A percentile compares a stretch with the other conserved stretches of the same genome.
These are phyloP conservation scores for Nymphalis urticae DNA, from an alignment of 2,888 invertebrate species.

Conservation along the genomic window DNA sequence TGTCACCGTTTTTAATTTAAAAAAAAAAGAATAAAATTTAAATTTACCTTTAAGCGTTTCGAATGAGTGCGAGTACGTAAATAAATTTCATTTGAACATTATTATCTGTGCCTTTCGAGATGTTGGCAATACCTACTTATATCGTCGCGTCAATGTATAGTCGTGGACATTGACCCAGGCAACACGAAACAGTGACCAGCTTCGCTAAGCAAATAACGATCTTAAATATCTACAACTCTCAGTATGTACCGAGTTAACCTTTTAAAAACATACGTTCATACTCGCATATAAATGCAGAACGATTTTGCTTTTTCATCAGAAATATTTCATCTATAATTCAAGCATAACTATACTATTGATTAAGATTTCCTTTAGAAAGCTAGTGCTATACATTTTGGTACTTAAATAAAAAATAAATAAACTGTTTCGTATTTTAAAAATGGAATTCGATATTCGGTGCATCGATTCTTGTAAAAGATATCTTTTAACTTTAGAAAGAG, in stretches of 20 bases:
- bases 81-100: neutral
- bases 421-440: neutral
- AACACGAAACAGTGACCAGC: slow-evolving; percentile 10
- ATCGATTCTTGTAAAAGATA: neutral
- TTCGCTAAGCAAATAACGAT: slow-evolving; percentile 10
- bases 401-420: neutral
- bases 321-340: neutral
- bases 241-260: neutral
- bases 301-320: neutral
- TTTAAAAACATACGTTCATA: neutral
- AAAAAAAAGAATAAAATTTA: too few relatives aligned
- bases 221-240: neutral
- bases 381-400: neutral
- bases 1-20: too few relatives aligned
- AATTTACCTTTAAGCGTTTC: neutral
- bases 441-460: neutral
- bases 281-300: neutral
- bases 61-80: neutral
- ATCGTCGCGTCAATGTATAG: slow-evolving; percentile 4
- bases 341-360: too few relatives aligned
- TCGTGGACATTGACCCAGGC: slow-evolving; percentile 7
- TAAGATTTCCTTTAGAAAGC: too few relatives aligned
- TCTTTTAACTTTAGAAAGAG: slow-evolving; percentile 1
- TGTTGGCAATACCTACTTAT: slow-evolving; percentile 2
- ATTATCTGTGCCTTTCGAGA: neutral